A percentile compares a stretch with the other conserved stretches of the same genome.
Conservation (phyloP, 1,140 invertebrate species). For the Drosophila parvula region DNA sequence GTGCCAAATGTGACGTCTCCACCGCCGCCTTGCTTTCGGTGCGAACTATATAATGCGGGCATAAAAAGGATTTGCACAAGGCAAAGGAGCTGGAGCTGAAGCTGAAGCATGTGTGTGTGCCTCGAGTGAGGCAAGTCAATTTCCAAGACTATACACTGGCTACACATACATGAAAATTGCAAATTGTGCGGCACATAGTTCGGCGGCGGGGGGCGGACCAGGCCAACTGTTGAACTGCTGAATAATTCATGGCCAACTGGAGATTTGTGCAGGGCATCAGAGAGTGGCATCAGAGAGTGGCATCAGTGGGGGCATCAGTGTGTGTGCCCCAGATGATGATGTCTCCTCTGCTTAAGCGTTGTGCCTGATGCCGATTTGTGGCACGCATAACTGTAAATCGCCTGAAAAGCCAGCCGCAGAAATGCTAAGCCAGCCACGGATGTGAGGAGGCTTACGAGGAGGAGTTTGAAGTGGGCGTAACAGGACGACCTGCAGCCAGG, state of each 20-base stretch:
- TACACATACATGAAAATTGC: slow-evolving; percentile 54
- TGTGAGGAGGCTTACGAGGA: slow-evolving; percentile 3
- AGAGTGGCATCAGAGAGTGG: not conserved
- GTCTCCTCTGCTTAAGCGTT: slow-evolving; percentile 53
- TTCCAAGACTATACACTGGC: slow-evolving; percentile 29
- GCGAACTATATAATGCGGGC: slow-evolving; percentile 80
- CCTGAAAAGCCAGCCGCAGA: slow-evolving; percentile 32
- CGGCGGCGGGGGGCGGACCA: not conserved
- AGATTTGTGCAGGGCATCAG: slow-evolving; percentile 68
- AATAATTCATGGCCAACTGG: slow-evolving; percentile 79
- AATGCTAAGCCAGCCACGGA: slow-evolving; percentile 4
- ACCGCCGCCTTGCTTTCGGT: not conserved
- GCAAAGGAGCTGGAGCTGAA: slow-evolving; percentile 9
- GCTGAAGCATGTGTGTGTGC: slow-evolving; percentile 6
- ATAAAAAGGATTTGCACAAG: slow-evolving; percentile 83
- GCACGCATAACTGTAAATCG: slow-evolving; percentile 74
- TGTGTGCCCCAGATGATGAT: slow-evolving; percentile 26
- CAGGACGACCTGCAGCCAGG: not conserved
- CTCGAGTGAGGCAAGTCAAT: slow-evolving; percentile 44
- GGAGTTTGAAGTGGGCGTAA: not conserved
- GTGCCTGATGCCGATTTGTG: slow-evolving; percentile 74
- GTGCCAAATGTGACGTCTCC: slow-evolving; percentile 57
- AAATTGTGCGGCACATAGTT: slow-evolving; percentile 72
- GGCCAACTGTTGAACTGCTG: slow-evolving; percentile 67
- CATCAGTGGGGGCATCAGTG: not conserved